Percentiles rank a stretch among this genome's conserved stretches.
Conservation (phyloP, 2,113 vertebrate genomes). For the Elachura formosa region DNA sequence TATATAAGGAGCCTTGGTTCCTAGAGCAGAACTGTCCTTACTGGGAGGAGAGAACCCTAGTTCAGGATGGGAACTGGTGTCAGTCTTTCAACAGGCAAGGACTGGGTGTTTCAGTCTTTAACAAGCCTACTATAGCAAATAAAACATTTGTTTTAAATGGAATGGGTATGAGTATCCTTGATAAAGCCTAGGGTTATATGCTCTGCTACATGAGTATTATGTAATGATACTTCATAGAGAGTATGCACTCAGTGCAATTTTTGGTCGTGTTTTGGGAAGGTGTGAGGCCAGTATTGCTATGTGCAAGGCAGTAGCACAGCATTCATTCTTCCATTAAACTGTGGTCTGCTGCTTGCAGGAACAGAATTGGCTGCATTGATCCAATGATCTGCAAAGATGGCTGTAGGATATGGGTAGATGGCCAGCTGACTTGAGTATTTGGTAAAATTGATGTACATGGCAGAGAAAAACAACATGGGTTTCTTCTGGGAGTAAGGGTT, state of each 20-base stretch:
- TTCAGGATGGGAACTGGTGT: not conserved
- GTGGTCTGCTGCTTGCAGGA: not conserved
- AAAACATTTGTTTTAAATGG: not conserved
- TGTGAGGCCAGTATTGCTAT: not conserved
- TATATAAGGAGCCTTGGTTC: not conserved
- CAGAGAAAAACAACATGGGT: not conserved
- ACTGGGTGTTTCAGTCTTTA: not conserved
- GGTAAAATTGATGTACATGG: not conserved
- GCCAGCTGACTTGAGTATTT: not conserved
- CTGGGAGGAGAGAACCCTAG: not conserved
- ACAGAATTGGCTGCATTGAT: not conserved
- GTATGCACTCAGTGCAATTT: no score
- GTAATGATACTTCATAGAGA: not conserved
- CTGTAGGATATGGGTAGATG: not conserved
- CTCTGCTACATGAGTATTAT: not conserved
- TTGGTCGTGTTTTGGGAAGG: no score
- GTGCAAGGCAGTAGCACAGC: not conserved
- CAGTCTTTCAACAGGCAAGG: not conserved
- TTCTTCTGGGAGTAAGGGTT: not conserved
- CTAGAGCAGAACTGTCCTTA: not conserved
- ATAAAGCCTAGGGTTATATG: not conserved
- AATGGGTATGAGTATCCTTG: not conserved
- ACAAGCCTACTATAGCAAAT: not conserved
- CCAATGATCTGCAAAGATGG: not conserved
- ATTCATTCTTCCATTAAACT: not conserved